Percentiles rank a stretch among this genome's conserved stretches.
Evolutionary conservation across 2,888 invertebrate species (phyloP).

Genomic region (Adelphocoris suturalis): DNA sequence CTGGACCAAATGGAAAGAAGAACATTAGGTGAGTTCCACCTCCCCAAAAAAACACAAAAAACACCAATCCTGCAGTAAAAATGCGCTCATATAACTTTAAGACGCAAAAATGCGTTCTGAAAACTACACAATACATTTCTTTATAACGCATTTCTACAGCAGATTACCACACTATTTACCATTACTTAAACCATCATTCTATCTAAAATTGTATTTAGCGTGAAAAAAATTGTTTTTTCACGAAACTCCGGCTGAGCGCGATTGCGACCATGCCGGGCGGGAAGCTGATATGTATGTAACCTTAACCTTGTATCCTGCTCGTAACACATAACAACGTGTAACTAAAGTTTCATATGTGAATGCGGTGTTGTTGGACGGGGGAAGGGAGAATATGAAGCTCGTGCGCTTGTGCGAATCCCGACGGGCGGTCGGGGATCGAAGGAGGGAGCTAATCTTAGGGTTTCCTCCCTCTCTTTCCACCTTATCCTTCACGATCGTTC

Average conservation of each 20-base stretch:
- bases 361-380: neutral
- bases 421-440: constrained; percentile 11
- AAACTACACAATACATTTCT: no score
- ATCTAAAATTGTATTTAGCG: no score
- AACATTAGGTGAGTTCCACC: constrained; percentile 56
- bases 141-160: no score
- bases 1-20: constrained; percentile 53
- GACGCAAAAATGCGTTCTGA: no score
- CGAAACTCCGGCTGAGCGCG: neutral
- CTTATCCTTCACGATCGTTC: neutral
- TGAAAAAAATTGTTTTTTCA: no score
- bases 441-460: constrained; percentile 25
- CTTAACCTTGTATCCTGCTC: constrained; percentile 58
- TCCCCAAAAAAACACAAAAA: neutral
- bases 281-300: constrained; percentile 48
- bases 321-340: constrained; percentile 66
- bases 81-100: no score
- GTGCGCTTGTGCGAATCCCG: constrained; percentile 49
- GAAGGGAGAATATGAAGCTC: constrained; percentile 4
- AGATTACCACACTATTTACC: no score
- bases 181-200: no score
- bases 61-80: no score
- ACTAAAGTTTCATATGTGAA: constrained; percentile 57
- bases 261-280: neutral
- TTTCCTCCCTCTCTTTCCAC: neutral